phyloP scores from a whole-genome alignment of 1,140 invertebrate species.

The Lutraria rhynchaena region DNA sequence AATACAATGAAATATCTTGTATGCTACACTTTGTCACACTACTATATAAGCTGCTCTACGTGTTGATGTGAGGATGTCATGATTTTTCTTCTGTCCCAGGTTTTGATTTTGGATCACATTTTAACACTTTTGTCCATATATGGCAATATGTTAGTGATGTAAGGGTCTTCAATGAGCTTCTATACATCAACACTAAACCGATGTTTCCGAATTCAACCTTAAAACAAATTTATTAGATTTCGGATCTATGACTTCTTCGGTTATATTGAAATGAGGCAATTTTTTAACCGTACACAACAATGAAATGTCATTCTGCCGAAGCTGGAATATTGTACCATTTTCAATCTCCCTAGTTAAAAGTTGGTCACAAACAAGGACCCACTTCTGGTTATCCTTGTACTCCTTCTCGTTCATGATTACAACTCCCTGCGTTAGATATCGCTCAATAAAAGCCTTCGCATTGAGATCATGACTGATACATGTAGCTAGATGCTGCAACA shows the following conservation, averaged over 20 bases:
- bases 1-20: too few species aligned
- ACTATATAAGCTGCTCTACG: too few species aligned
- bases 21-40: too few species aligned
- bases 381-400: conserved; percentile 84
- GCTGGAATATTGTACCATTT: conserved; percentile 92
- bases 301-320: conserved; percentile 96
- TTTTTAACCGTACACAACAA: conserved; percentile 92
- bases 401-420: conserved; percentile 78
- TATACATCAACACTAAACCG: conserved; percentile 86
- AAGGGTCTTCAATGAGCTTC: neutral
- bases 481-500: conserved; percentile 92
- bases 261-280: conserved; percentile 95
- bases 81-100: too few species aligned
- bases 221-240: conserved; percentile 98
- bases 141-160: too few species aligned
- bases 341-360: conserved; percentile 91
- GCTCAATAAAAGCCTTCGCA: conserved; percentile 95
- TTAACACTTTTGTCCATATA: too few species aligned
- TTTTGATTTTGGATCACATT: conserved; percentile 15
- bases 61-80: too few species aligned
- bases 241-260: conserved; percentile 96
- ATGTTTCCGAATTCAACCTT: conserved; percentile 97
- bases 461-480: conserved; percentile 96
- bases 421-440: conserved; percentile 83
- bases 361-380: conserved; percentile 96